These are phyloP conservation scores for Eupelmus urozonus DNA, from an alignment of 2,888 invertebrate species.

Conservation along the genomic window DNA sequence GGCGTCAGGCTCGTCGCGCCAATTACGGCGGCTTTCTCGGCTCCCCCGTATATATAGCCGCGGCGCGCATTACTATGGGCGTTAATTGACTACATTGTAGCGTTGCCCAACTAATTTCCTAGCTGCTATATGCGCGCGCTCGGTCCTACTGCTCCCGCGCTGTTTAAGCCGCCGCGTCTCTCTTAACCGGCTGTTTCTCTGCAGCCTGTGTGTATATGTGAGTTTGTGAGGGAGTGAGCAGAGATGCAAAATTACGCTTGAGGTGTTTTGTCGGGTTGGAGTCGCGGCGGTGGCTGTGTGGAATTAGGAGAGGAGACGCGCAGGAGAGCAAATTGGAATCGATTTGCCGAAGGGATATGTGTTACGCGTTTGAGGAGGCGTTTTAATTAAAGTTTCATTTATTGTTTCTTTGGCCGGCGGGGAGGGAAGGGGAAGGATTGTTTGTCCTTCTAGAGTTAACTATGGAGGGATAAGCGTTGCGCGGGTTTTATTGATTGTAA, in stretches of 20 bases:
- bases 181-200: neutral
- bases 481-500: too few relatives aligned
- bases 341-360: too few relatives aligned
- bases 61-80: conserved; percentile 35
- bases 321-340: too few relatives aligned
- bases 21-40: conserved; percentile 10
- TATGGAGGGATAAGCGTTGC: too few relatives aligned
- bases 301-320: too few relatives aligned
- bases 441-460: too few relatives aligned
- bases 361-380: too few relatives aligned
- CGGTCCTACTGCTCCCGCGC: neutral
- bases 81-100: conserved; percentile 56
- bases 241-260: conserved; percentile 12
- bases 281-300: too few relatives aligned
- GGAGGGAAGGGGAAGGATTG: too few relatives aligned
- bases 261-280: neutral
- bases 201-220: neutral
- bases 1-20: conserved; percentile 12
- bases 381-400: too few relatives aligned
- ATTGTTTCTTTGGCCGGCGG: too few relatives aligned
- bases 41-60: conserved; percentile 10
- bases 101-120: conserved; percentile 45
- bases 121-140: conserved; percentile 7
- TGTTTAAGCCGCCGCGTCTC: neutral
- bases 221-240: too few relatives aligned